Evolutionary conservation across 2,888 invertebrate genomes (phyloP), one percentile per base, ranked within the genome.

Genomic region (Incurvaria masculella): DNA sequence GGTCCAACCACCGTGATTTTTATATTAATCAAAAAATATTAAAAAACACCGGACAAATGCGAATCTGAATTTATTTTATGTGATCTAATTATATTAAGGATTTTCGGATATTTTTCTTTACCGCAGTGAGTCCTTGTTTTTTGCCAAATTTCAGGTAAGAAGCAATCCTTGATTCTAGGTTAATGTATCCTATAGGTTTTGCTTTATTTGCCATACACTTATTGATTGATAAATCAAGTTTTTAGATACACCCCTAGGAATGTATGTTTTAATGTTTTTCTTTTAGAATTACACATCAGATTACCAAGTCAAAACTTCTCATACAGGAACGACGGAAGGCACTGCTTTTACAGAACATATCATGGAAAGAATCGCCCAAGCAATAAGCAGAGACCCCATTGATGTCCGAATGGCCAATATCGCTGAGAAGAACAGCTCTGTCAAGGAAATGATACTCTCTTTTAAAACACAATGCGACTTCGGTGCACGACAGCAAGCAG

Each of bases 281-380:
- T n/a, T n/a, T n/a, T n/a, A n/a, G n/a, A n/a, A n/a, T n/a, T n/a
- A n/a, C n/a, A n/a, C n/a, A n/a, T n/a, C n/a, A n/a, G n/a, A n/a
- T n/a, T n/a, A n/a, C n/a, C n/a, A n/a, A n/a, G n/a, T n/a, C n/a
- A n/a, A n/a, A n/a, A n/a, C n/a, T 46, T 2, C 39, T 47, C 2
- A 40, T 50, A 17, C 52, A 76, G 81, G 66, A 1, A 79, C 82
- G 1, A 76, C 82, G 0, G 87, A 87, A 68, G 84, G 68, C 1
- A 62, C 79, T 1, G 81, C 79, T 1, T 69, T 82, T 52, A 63
- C 74, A 27, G 88, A 88, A 61, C 78, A 80, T 55, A 73, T 88
- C 20, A 87, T 88, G 85, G 86, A 88, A 49, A 81, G 86, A 50
- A 84, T 87, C 54, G 81, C 87, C 0, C 65, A 67, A 39, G 65